A percentile compares a stretch with the other conserved stretches of the same genome.
phyloP scores from a whole-genome alignment of 2,113 vertebrate genomes.

The Gavialis gangeticus region DNA sequence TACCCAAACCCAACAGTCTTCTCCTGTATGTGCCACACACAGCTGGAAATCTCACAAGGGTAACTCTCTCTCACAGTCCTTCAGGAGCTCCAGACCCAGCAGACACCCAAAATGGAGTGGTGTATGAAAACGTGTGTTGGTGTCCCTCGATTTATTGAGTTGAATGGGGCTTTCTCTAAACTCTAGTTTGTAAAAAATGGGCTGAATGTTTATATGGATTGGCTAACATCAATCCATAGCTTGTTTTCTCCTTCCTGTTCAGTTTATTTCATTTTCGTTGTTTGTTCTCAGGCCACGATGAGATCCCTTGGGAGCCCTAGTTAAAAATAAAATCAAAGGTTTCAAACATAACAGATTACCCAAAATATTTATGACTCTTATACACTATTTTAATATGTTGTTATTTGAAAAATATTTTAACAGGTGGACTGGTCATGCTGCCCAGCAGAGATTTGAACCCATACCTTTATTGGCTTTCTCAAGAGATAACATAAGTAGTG shows the following conservation, averaged over 20 bases:
- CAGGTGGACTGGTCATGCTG: slow-evolving; percentile 9
- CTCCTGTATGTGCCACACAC: not conserved
- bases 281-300: not conserved
- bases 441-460: not conserved
- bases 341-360: not conserved
- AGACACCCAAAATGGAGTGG: not conserved
- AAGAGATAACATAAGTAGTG: slow-evolving; percentile 37
- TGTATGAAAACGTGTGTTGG: not conserved
- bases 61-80: not conserved
- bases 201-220: not conserved
- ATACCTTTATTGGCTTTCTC: not conserved
- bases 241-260: not conserved
- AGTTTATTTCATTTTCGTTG: not conserved
- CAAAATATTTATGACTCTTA: not conserved
- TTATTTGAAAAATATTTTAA: slow-evolving; percentile 31
- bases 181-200: not conserved
- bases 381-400: not conserved
- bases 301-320: not conserved
- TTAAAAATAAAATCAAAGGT: slow-evolving; percentile 2
- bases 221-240: not conserved
- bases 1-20: fast-evolving
- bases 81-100: not conserved
- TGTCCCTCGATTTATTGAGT: not conserved
- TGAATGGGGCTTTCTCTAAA: not conserved
- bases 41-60: not conserved